Evolutionary conservation across 2,113 vertebrate genomes (phyloP).

Genomic region (Camelus dromedarius): DNA sequence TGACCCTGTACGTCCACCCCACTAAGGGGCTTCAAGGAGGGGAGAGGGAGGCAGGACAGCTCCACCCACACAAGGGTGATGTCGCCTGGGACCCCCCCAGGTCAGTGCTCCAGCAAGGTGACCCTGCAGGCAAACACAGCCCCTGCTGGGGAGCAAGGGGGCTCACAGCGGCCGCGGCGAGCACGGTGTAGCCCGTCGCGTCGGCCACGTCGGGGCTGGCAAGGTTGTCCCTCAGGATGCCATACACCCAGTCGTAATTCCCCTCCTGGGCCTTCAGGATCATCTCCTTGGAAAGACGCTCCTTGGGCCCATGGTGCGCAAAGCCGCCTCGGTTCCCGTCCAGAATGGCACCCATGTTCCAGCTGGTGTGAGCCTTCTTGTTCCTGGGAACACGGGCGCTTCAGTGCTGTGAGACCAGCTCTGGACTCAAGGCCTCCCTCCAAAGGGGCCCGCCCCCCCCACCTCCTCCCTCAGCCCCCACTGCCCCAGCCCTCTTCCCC

Average conservation of each 20-base stretch:
- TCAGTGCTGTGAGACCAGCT: rapidly evolving
- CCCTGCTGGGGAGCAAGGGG: rapidly evolving
- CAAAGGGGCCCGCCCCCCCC: neutral
- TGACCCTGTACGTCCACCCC: rapidly evolving
- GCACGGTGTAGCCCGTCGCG: slow-evolving; percentile 87
- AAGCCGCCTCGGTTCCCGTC: slow-evolving; percentile 84
- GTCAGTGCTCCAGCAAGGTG: neutral
- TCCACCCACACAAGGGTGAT: rapidly evolving
- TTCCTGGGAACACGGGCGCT: slow-evolving; percentile 58
- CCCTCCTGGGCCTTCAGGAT: slow-evolving; percentile 89
- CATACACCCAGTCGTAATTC: slow-evolving; percentile 80
- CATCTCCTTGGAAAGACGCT: slow-evolving; percentile 87
- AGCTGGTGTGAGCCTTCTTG: slow-evolving; percentile 72
- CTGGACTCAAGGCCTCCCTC: neutral
- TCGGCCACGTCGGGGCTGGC: slow-evolving; percentile 90
- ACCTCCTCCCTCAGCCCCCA: rapidly evolving
- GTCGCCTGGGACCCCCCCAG: rapidly evolving
- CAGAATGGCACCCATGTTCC: slow-evolving; percentile 87
- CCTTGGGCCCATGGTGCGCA: slow-evolving; percentile 88
- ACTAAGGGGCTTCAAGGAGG: rapidly evolving
- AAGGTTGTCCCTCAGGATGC: slow-evolving; percentile 82
- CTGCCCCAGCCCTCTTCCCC: neutral
- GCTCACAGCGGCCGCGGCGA: slow-evolving; percentile 92
- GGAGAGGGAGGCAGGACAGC: too few relatives aligned
- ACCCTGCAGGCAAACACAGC: neutral